These are phyloP conservation scores for Chionomys nivalis DNA, from an alignment of 2,113 vertebrate species.

Conservation along the genomic window DNA sequence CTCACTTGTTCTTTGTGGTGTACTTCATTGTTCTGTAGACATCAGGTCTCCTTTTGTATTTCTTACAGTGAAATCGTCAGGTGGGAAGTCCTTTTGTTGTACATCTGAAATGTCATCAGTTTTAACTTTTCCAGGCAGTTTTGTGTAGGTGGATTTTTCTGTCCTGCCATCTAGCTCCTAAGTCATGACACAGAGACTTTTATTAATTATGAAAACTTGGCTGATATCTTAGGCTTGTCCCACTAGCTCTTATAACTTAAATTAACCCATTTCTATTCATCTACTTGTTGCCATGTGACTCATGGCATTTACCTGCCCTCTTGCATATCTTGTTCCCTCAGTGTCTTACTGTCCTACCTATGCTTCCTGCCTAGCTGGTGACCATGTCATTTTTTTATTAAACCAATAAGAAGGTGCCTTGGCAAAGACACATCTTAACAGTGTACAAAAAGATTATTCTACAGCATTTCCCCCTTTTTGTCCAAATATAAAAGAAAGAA, in stretches of 20 bases:
- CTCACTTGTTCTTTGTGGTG: not conserved
- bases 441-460: not conserved
- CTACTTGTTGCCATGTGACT: not conserved
- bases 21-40: not conserved
- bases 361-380: not conserved
- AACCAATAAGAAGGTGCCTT: not conserved
- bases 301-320: not conserved
- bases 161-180: not conserved
- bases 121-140: not conserved
- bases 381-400: not conserved
- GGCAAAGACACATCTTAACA: not conserved
- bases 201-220: not conserved
- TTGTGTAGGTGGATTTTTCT: not conserved
- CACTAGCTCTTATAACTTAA: not conserved
- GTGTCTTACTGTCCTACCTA: not conserved
- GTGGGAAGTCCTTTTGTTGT: not conserved
- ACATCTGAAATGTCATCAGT: not conserved
- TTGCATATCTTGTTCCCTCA: not conserved
- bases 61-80: not conserved
- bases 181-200: not conserved
- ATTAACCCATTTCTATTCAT: not conserved
- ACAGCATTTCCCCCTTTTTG: not conserved
- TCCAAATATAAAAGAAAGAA: not conserved
- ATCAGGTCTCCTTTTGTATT: not conserved
- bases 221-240: not conserved